These are phyloP conservation scores for Sula dactylatra DNA, from an alignment of 2,113 vertebrate species.

Conservation along the genomic window DNA sequence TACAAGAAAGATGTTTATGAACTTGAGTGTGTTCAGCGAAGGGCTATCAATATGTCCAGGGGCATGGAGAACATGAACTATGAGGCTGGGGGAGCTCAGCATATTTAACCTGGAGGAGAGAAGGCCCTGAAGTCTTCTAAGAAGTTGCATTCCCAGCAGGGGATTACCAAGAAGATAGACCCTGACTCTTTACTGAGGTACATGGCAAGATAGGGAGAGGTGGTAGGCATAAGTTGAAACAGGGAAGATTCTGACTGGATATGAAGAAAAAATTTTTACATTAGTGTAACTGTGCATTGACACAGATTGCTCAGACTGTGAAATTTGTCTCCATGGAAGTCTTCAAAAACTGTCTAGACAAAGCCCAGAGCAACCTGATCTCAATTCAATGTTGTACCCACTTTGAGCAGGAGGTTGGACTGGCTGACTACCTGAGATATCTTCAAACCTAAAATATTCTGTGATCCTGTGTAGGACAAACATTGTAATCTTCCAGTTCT, in stretches of 20 bases:
- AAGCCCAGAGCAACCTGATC: neutral
- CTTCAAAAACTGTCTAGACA: neutral
- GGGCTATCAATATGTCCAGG: neutral
- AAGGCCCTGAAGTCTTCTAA: neutral
- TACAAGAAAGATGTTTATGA: neutral
- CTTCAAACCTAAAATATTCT: neutral
- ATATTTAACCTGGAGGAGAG: neutral
- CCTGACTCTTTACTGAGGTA: neutral
- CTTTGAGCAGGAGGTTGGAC: neutral
- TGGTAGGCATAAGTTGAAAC: neutral
- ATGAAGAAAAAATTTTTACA: neutral
- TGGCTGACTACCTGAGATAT: neutral
- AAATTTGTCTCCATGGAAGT: neutral
- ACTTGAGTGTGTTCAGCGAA: neutral
- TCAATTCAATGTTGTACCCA: neutral
- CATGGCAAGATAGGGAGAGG: neutral
- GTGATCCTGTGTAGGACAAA: neutral
- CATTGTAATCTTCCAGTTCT: neutral
- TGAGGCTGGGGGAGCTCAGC: neutral
- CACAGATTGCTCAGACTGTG: neutral
- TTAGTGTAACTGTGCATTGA: neutral
- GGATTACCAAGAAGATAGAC: neutral
- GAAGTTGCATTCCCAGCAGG: neutral
- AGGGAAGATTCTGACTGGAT: neutral
- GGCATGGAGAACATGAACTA: accelerated